Evolutionary conservation across 2,113 vertebrate species (phyloP), one percentile per base, ranked within the genome.

Genomic region (Trogon melanurus): DNA sequence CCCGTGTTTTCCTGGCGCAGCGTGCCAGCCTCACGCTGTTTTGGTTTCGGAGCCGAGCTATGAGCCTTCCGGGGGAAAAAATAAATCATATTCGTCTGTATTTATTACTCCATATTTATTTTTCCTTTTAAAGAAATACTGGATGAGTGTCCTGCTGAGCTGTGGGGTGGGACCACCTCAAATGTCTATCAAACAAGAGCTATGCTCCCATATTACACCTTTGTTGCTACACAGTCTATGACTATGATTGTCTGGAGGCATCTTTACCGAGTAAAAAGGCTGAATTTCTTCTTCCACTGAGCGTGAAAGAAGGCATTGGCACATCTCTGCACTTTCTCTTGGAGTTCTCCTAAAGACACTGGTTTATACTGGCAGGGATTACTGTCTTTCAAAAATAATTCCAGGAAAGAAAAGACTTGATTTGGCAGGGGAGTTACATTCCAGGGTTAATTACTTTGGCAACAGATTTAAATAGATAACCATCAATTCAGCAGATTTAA

Each of bases 381-480:
- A 67, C 38, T 45, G 26, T 44, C 44, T 81, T 87, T 89, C 53
- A 57, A 23, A 85, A 76, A 69, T 58, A 75, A 83, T 76, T 75
- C 66, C 74, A 38, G 79, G 62, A 72, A 69, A 88, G 93, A 91
- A 60, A 38, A 6, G 12, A 69, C 64, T 89, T 71, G 73, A 79
- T 89, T 85, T 90, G 74, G 79, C 29, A 22, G 16, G 57, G 65
- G 61, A 90, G 88, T 91, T 85, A 79, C 53, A 76, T 85, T 89
- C 27, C 36, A 75, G 75, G 71, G 81, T 93, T 97, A 93, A 96
- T 88, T 85, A 94, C 71, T 95, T 75, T 73, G 79, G 79, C 79
- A 94, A 76, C 12, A 72, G 78, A 79, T 94, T 90, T 85, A 71
- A 88, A 60, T 65, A 86, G 67, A 83, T 67, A 88, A 58, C 60